Conservation (phyloP, 2,888 invertebrate species). For the Apotomis capreana region DNA sequence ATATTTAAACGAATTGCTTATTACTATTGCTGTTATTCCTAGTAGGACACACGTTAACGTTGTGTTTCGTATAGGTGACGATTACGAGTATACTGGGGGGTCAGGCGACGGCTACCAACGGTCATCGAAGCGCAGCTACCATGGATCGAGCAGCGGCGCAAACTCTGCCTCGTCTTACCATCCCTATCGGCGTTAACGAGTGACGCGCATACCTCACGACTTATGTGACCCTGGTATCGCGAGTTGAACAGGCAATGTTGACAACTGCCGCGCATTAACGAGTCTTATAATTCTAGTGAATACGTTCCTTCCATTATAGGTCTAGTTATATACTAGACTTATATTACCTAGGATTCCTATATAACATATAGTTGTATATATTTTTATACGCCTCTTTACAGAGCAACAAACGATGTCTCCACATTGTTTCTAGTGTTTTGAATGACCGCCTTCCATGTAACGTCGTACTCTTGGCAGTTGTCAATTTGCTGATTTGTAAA, state of each 20-base stretch:
- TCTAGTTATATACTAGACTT: too few species aligned
- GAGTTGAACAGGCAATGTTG: slow-evolving; percentile 7
- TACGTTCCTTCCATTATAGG: neutral
- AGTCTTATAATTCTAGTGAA: neutral
- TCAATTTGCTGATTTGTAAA: slow-evolving; percentile 69
- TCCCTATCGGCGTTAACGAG: slow-evolving; percentile 76
- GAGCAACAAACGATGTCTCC: neutral
- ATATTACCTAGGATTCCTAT: too few species aligned
- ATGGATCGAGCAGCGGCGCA: slow-evolving; percentile 64
- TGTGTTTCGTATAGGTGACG: slow-evolving; percentile 65
- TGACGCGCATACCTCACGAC: slow-evolving; percentile 44
- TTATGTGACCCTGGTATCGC: slow-evolving; percentile 15
- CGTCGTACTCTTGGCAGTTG: slow-evolving; percentile 33
- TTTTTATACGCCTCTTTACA: neutral
- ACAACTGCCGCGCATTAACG: slow-evolving; percentile 28
- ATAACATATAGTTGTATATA: neutral
- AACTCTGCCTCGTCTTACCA: slow-evolving; percentile 78
- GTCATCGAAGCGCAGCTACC: slow-evolving; percentile 74
- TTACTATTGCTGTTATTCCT: slow-evolving; percentile 2
- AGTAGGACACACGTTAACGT: slow-evolving; percentile 10
- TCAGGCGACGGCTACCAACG: slow-evolving; percentile 79
- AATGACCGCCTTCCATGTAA: neutral
- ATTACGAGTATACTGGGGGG: slow-evolving; percentile 79
- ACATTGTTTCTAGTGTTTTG: neutral
- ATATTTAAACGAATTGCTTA: slow-evolving; percentile 4